Percentiles rank a stretch among this genome's conserved stretches.
These are phyloP conservation scores for Lanistes nyassanus DNA, from an alignment of 1,140 invertebrate genomes.

Conservation along the genomic window DNA sequence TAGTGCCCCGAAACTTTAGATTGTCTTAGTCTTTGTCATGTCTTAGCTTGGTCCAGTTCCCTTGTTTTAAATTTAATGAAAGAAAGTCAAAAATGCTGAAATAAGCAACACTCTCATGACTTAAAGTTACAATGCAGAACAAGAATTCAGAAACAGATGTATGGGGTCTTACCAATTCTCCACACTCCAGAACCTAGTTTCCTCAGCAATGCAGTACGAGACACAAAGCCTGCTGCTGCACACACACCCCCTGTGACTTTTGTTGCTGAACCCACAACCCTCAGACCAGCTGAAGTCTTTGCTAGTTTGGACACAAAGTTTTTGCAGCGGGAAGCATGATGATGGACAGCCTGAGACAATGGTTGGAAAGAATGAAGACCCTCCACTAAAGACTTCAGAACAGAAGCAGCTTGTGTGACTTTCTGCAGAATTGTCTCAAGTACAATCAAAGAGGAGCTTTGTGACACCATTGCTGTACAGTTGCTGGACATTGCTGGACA, in stretches of 20 bases:
- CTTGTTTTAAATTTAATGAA: too few species aligned
- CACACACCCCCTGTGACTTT: constrained; percentile 13
- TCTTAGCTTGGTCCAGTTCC: too few species aligned
- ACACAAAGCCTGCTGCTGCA: constrained; percentile 4
- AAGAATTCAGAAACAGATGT: too few species aligned
- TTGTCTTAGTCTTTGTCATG: too few species aligned
- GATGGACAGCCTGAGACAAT: neutral
- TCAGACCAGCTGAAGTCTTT: neutral
- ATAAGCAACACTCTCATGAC: too few species aligned
- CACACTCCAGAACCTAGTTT: neutral
- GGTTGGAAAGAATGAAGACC: neutral
- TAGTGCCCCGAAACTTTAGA: too few species aligned
- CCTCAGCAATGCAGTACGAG: constrained; percentile 3
- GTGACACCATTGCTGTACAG: neutral
- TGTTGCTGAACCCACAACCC: constrained; percentile 4
- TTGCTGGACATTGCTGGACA: neutral
- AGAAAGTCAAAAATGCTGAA: too few species aligned
- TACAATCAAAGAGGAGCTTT: neutral
- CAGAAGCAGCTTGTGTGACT: constrained; percentile 9
- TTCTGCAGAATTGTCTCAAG: constrained; percentile 10
- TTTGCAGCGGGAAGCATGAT: neutral
- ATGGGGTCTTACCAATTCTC: neutral
- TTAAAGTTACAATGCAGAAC: too few species aligned
- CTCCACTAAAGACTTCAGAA: constrained; percentile 4
- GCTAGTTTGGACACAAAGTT: neutral